Evolutionary conservation across 2,888 invertebrate genomes (phyloP).

Genomic region (Iselma pallidipennis): DNA sequence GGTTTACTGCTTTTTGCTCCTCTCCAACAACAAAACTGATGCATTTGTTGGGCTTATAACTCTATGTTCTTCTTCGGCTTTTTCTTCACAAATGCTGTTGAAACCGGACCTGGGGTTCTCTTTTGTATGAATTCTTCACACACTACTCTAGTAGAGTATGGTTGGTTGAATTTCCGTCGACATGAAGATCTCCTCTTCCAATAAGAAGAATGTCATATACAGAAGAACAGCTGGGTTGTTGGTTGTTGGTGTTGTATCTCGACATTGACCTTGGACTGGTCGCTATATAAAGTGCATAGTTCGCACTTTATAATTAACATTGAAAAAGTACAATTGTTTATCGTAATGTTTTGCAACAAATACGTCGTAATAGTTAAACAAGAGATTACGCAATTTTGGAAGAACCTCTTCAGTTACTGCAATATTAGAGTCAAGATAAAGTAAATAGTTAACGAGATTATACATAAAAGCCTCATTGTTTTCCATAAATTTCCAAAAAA

Average conservation of each 20-base stretch:
- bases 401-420: no score
- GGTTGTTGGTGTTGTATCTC: constrained; percentile 2
- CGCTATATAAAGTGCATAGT: constrained; percentile 8
- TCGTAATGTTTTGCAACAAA: no score
- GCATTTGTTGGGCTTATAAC: neutral
- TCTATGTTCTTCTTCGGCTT: neutral
- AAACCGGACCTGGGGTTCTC: neutral
- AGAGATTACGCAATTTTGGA: neutral
- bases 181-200: neutral
- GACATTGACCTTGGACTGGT: constrained; percentile 23
- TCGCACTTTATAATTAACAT: neutral
- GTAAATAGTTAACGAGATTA: no score
- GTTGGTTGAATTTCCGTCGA: neutral
- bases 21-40: neutral
- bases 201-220: neutral
- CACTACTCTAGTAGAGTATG: neutral
- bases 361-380: neutral
- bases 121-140: neutral
- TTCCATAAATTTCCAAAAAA: no score
- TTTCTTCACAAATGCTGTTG: neutral
- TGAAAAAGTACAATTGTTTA: neutral
- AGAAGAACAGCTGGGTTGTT: constrained; percentile 18
- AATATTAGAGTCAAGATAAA: no score
- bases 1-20: neutral
- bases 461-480: no score